Evolutionary conservation across 2,113 vertebrate genomes (phyloP).

Genomic region (Oryzias woworae): DNA sequence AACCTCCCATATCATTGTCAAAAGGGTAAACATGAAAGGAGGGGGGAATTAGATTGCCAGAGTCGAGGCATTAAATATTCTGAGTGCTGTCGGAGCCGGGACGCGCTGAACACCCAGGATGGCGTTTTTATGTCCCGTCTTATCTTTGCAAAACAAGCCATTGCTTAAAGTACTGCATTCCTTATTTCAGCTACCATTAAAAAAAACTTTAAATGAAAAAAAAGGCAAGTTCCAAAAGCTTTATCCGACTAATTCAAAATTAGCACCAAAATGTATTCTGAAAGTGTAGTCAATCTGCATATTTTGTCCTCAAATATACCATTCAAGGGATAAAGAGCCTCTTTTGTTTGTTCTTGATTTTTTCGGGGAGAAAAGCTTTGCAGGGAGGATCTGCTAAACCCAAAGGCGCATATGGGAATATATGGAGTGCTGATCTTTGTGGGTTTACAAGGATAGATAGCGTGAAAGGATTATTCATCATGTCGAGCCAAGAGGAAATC

Average conservation of each 20-base stretch:
- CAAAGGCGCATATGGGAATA: conserved; percentile 58
- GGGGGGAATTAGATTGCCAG: conserved; percentile 42
- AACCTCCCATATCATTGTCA: conserved; percentile 47
- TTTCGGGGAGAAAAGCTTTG: conserved; percentile 52
- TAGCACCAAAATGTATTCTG: conserved; percentile 25
- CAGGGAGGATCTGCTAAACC: conserved; percentile 59
- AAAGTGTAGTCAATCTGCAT: conserved; percentile 47
- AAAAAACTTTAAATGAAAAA: neutral
- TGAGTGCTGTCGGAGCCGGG: conserved; percentile 27
- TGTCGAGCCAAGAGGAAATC: conserved; percentile 60
- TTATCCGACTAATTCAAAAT: conserved; percentile 29
- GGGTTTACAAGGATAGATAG: conserved; percentile 55
- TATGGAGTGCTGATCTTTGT: conserved; percentile 60
- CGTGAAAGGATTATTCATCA: conserved; percentile 59
- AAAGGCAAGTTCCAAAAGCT: conserved; percentile 2
- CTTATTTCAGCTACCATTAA: conserved; percentile 23
- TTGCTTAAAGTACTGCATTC: conserved; percentile 23
- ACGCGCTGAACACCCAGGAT: conserved; percentile 19
- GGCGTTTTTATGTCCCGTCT: conserved; percentile 30
- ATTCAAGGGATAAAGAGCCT: conserved; percentile 59
- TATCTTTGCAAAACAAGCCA: conserved; percentile 13
- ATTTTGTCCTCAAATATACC: conserved; percentile 56
- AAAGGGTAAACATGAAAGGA: conserved; percentile 63
- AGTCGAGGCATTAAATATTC: conserved; percentile 47
- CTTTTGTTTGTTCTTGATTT: conserved; percentile 59